Evolutionary conservation across 2,113 vertebrate species (phyloP), one percentile per base, ranked within the genome.

Genomic region (Acrocephalus kingi): DNA sequence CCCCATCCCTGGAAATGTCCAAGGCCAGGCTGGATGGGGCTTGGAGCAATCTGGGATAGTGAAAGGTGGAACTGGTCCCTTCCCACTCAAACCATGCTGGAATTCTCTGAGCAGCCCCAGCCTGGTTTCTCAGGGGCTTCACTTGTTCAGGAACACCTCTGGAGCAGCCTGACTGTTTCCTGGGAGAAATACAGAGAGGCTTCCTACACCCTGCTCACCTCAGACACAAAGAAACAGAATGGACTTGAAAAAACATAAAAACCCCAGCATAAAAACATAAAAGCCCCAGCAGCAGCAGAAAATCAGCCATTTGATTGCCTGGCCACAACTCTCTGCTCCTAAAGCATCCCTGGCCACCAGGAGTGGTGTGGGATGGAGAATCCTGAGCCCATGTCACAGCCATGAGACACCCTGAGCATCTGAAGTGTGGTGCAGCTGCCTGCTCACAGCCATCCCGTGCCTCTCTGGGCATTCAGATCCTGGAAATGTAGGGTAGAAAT

Each of bases 161-260:
- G 64, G 39, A 31, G 3, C 63, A 79, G 27, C 24, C 15, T 6
- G 20, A 15, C 1, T 5, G 13, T 19, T 35, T 35, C 31, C 28
- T 28, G 64, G 59, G 49, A 72, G 33, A 69, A 68, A 71, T 0
- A 25, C 4, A 1, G 27, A 37, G 61, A 1, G 37, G 10, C 1
- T 27, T 51, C 48, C 58, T 7, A 6, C 6, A 74, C 19, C 37
- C 18, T 0, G 0, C 68, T 76, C 33, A 19, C 11, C 24, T 22
- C 51, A 10, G 30, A 20, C 59, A 21, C 13, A 24, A n/a, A 8
- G 14, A 39, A 43, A 49, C 7, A 67, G 4, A 35, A 15, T 0
- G 1, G 55, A 27, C 17, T 24, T 28, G 15, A 45, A 22, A 52
- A 52, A 74, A 11, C 2, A 33, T 1, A 22, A 64, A 73, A 63